Conservation (phyloP, 2,797 vertebrate genomes). For the Sebastes minor region DNA sequence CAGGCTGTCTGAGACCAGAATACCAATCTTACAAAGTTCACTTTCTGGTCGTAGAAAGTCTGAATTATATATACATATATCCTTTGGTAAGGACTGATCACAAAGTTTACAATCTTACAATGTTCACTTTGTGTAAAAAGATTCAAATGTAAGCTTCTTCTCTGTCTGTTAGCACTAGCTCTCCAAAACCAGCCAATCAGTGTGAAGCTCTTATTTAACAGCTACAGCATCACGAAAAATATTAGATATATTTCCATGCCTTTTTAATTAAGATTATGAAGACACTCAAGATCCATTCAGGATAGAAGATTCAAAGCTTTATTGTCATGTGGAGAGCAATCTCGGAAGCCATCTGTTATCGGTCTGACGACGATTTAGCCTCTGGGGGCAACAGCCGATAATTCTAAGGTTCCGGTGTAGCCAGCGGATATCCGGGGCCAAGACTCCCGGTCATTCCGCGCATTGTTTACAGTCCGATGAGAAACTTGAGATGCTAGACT, state of each 20-base stretch:
- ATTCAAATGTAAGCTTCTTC: background rate
- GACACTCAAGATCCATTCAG: background rate
- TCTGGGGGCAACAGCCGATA: too few relatives aligned
- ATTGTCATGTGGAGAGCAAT: background rate
- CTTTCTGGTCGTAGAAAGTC: too few relatives aligned
- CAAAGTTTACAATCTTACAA: background rate
- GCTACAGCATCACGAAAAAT: background rate
- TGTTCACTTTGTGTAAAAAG: background rate
- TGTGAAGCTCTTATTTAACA: background rate
- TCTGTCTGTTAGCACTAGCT: background rate
- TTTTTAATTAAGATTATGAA: background rate
- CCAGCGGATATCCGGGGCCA: too few relatives aligned
- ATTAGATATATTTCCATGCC: background rate
- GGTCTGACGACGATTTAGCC: too few relatives aligned
- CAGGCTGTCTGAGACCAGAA: background rate
- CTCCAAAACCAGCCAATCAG: background rate
- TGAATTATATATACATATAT: too few relatives aligned
- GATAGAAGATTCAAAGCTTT: background rate
- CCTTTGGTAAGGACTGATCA: too few relatives aligned
- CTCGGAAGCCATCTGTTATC: fast-evolving
- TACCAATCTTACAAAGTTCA: background rate
- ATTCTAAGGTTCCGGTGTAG: too few relatives aligned
- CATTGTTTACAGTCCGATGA: background rate
- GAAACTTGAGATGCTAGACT: background rate
- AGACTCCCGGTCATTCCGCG: too few relatives aligned